Conservation (phyloP, 2,113 vertebrate genomes). For the Daubentonia madagascariensis region DNA sequence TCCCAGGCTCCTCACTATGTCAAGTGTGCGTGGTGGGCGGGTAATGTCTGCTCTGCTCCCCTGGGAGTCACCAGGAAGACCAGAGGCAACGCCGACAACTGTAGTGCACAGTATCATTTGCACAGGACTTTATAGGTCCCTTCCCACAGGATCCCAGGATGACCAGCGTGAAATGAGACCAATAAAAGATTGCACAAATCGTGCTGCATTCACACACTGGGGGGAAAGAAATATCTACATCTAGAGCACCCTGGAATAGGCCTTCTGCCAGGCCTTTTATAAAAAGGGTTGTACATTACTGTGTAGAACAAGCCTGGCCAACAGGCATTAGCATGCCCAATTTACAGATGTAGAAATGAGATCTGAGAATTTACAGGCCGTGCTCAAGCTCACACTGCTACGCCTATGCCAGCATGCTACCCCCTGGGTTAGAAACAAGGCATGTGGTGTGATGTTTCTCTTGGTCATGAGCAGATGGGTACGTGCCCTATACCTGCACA, state of each 20-base stretch:
- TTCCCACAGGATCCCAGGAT: background rate
- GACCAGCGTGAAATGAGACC: rapidly evolving
- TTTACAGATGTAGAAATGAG: background rate
- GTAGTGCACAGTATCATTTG: rapidly evolving
- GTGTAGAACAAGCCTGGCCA: rapidly evolving
- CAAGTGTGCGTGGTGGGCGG: background rate
- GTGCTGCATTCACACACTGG: rapidly evolving
- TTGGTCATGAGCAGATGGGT: background rate
- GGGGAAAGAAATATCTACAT: background rate
- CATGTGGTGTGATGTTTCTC: background rate
- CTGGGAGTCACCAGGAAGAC: rapidly evolving
- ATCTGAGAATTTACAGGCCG: background rate
- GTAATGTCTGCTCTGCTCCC: background rate
- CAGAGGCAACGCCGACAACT: rapidly evolving
- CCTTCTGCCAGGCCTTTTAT: background rate
- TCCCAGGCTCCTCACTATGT: background rate
- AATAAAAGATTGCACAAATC: background rate
- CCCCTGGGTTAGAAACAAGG: background rate
- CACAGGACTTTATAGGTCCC: background rate
- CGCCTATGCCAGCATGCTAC: rapidly evolving
- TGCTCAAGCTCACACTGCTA: rapidly evolving
- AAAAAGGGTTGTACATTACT: background rate
- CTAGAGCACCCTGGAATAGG: background rate
- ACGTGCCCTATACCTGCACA: background rate
- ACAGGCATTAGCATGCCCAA: background rate